These are phyloP conservation scores for Ferdinandea cuprea DNA, from an alignment of 2,888 invertebrate genomes.

Conservation along the genomic window DNA sequence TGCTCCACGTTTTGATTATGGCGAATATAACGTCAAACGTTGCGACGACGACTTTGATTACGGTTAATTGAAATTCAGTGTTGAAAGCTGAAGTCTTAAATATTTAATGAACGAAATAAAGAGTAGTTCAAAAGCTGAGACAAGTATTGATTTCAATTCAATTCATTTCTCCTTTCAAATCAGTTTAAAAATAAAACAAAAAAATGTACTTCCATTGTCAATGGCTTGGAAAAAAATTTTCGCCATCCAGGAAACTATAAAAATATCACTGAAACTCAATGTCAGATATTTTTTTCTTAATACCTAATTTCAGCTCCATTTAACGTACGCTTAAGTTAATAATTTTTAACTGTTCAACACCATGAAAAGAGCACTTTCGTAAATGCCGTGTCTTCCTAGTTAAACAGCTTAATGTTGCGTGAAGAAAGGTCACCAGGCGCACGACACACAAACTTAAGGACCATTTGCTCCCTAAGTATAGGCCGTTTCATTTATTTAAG, in stretches of 20 bases:
- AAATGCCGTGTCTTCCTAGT: neutral
- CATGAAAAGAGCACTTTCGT: neutral
- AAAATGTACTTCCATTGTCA: neutral
- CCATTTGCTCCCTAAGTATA: conserved; percentile 48
- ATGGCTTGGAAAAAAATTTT: too few species aligned
- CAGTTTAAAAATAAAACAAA: too few species aligned
- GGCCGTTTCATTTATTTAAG: conserved; percentile 55
- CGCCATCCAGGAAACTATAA: too few species aligned
- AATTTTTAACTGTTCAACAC: conserved; percentile 26
- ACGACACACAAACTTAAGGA: conserved; percentile 6
- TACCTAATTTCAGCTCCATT: neutral
- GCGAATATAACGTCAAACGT: too few species aligned
- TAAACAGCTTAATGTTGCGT: conserved; percentile 45
- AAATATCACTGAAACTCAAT: neutral
- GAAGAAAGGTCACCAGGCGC: conserved; percentile 20
- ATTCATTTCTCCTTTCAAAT: too few species aligned
- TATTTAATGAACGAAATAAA: too few species aligned
- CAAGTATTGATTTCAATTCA: too few species aligned
- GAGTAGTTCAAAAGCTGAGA: too few species aligned
- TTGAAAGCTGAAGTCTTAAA: too few species aligned
- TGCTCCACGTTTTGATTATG: too few species aligned
- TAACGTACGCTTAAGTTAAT: conserved; percentile 24
- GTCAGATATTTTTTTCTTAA: neutral
- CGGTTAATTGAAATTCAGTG: too few species aligned
- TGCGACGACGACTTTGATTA: too few species aligned